Evolutionary conservation across 2,797 vertebrate genomes (phyloP).

Genomic region (Vireo griseus): DNA sequence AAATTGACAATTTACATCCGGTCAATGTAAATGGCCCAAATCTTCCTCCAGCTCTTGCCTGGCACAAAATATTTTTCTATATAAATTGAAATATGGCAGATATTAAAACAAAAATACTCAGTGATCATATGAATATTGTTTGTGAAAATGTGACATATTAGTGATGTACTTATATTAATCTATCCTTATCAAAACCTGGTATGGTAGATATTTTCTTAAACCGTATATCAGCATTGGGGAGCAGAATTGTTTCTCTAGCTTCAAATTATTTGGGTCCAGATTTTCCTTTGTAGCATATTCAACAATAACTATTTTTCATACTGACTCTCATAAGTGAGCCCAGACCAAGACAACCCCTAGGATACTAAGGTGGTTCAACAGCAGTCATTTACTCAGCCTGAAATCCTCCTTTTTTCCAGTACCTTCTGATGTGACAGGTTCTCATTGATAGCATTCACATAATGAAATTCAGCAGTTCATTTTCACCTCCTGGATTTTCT

Average conservation of each 20-base stretch:
- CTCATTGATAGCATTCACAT: fast-evolving
- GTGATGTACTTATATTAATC: background rate
- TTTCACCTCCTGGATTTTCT: background rate
- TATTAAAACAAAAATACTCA: background rate
- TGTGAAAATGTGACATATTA: background rate
- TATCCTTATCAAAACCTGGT: background rate
- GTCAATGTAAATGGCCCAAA: background rate
- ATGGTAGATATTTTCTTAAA: background rate
- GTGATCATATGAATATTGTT: background rate
- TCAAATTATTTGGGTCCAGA: background rate
- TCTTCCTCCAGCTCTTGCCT: background rate
- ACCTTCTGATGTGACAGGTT: background rate
- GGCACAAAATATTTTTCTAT: background rate
- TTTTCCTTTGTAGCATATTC: background rate
- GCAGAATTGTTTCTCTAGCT: background rate
- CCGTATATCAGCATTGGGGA: background rate
- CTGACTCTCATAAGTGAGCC: background rate
- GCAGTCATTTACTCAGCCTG: background rate
- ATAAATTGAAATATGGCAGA: background rate
- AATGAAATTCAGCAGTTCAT: background rate
- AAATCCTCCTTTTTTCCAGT: background rate
- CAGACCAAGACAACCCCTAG: background rate
- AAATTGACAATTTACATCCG: background rate
- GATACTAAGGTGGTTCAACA: background rate
- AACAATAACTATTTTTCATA: background rate